phyloP scores from a whole-genome alignment of 2,113 vertebrate species.

The Hiodon alosoides region DNA sequence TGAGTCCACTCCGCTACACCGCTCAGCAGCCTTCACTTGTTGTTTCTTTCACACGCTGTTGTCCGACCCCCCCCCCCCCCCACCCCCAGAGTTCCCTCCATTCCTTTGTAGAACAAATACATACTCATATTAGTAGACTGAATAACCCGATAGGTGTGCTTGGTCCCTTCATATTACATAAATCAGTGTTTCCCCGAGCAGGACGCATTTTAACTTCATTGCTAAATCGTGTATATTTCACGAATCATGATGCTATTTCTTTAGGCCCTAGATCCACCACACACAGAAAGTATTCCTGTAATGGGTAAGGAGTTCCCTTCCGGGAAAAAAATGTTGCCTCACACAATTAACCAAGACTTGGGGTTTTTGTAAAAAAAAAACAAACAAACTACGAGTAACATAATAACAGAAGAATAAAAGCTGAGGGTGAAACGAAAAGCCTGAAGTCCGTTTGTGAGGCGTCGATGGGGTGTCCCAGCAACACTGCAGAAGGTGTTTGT shows the following conservation, averaged over 20 bases:
- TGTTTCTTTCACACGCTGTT: slow-evolving; percentile 28
- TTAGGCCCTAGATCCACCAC: too few relatives aligned
- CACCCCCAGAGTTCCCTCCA: slow-evolving; percentile 49
- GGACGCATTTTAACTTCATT: neutral
- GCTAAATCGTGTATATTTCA: neutral
- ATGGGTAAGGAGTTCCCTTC: too few relatives aligned
- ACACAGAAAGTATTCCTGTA: too few relatives aligned
- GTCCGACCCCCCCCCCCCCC: neutral
- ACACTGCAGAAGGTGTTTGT: too few relatives aligned
- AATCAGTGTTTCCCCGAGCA: neutral
- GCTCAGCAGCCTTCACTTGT: neutral
- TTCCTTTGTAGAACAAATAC: slow-evolving; percentile 50
- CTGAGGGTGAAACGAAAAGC: neutral
- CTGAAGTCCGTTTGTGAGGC: too few relatives aligned
- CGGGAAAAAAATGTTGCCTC: neutral
- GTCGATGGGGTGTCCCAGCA: too few relatives aligned
- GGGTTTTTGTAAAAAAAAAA: too few relatives aligned
- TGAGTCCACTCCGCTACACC: slow-evolving; percentile 30
- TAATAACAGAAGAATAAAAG: neutral
- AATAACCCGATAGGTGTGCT: neutral
- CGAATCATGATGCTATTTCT: too few relatives aligned
- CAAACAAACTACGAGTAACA: neutral
- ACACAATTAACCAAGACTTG: too few relatives aligned
- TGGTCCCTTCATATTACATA: neutral
- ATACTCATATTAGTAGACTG: slow-evolving; percentile 44